phyloP scores from a whole-genome alignment of 2,113 vertebrate species.

The Trematomus loennbergii region DNA sequence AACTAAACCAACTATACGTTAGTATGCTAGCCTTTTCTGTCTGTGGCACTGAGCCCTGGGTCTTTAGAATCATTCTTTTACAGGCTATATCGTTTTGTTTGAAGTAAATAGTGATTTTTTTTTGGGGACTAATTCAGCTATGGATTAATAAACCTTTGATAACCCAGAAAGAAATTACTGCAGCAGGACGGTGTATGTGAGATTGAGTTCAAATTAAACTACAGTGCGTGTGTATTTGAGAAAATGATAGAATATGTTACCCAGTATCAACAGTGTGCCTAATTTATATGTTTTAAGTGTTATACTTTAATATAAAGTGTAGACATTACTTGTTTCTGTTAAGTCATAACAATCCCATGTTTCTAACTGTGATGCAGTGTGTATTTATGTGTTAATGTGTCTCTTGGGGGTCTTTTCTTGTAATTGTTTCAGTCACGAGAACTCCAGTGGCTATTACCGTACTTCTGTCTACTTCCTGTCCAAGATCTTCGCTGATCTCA shows the following conservation, averaged over 20 bases:
- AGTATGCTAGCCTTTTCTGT: neutral
- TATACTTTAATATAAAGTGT: no score
- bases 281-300: neutral
- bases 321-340: no score
- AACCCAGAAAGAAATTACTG: no score
- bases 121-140: neutral
- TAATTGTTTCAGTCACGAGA: conserved; percentile 75
- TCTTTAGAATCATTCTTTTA: neutral
- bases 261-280: neutral
- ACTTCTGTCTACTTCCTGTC: conserved; percentile 82
- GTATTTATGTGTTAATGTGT: neutral
- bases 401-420: neutral
- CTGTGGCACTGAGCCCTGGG: neutral
- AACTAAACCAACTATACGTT: neutral
- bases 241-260: no score
- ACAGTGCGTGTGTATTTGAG: neutral
- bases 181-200: neutral
- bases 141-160: neutral
- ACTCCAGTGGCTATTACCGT: conserved; percentile 81
- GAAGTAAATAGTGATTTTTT: neutral
- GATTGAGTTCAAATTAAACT: neutral
- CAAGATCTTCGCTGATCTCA: conserved; percentile 83
- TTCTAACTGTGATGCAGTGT: neutral
- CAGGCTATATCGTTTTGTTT: neutral
- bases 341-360: no score